Percentiles rank a stretch among this genome's conserved stretches.
Evolutionary conservation across 2,113 vertebrate species (phyloP).

Genomic region (Nettapus auritus): DNA sequence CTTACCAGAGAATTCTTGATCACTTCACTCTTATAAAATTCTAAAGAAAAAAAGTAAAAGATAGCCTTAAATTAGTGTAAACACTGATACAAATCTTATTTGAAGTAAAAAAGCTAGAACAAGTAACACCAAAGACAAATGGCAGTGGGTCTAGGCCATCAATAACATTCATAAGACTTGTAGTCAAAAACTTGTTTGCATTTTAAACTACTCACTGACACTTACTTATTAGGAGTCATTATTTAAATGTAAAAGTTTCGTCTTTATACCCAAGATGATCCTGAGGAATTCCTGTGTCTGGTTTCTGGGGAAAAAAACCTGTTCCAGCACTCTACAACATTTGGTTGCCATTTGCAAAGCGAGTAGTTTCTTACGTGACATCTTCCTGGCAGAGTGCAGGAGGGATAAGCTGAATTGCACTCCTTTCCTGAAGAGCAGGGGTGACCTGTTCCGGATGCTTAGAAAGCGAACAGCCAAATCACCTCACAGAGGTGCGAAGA

Average conservation of each 20-base stretch:
- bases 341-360: background rate
- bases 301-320: background rate
- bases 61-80: conserved; percentile 21
- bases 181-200: too few relatives aligned
- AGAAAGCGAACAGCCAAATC: background rate
- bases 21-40: conserved; percentile 98
- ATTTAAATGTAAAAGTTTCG: background rate
- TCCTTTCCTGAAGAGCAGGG: background rate
- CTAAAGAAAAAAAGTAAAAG: conserved; percentile 73
- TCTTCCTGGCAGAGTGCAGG: background rate
- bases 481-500: background rate
- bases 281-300: background rate
- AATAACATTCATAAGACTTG: background rate
- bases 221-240: background rate
- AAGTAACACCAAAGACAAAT: background rate
- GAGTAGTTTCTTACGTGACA: background rate
- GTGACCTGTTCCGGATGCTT: background rate
- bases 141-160: background rate
- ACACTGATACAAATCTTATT: background rate
- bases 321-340: accelerated
- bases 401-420: background rate
- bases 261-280: background rate
- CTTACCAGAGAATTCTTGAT: conserved; percentile 99
- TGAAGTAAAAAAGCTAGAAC: background rate
- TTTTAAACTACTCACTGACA: background rate